phyloP scores from a whole-genome alignment of 1,140 invertebrate genomes.

The Lasaia peninsularis region DNA sequence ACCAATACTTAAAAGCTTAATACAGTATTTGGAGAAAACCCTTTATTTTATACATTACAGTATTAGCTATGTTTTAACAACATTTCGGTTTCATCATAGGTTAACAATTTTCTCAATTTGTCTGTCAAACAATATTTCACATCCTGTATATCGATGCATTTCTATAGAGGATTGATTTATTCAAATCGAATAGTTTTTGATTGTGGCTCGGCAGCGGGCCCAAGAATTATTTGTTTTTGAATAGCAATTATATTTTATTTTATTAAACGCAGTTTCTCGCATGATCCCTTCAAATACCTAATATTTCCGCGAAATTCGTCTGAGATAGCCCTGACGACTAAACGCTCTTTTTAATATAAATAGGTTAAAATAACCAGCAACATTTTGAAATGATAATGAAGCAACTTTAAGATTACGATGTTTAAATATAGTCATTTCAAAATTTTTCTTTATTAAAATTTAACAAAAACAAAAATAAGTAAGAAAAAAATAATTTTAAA shows the following conservation, averaged over 20 bases:
- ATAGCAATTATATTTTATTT: slow-evolving; percentile 76
- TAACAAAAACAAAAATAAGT: no score
- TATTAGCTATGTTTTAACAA: no score
- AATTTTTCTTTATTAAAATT: no score
- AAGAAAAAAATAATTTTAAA: neutral
- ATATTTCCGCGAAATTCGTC: slow-evolving; percentile 64
- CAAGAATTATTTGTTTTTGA: slow-evolving; percentile 71
- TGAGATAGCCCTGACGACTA: slow-evolving; percentile 34
- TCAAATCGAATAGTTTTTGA: slow-evolving; percentile 69
- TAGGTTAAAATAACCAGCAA: slow-evolving; percentile 33
- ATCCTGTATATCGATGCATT: slow-evolving; percentile 67
- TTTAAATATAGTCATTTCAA: neutral
- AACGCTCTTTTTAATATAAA: slow-evolving; percentile 38
- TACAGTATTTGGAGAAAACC: no score
- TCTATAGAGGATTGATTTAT: slow-evolving; percentile 73
- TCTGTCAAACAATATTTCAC: neutral
- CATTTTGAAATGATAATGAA: slow-evolving; percentile 36
- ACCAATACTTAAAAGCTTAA: no score
- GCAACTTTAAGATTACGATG: slow-evolving; percentile 22
- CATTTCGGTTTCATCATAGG: no score
- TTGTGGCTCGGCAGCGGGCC: slow-evolving; percentile 57
- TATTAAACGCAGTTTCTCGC: slow-evolving; percentile 56
- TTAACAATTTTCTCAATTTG: no score
- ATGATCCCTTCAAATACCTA: slow-evolving; percentile 55
- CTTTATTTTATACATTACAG: no score